phyloP scores from a whole-genome alignment of 2,113 vertebrate species.

The Sander lucioperca region DNA sequence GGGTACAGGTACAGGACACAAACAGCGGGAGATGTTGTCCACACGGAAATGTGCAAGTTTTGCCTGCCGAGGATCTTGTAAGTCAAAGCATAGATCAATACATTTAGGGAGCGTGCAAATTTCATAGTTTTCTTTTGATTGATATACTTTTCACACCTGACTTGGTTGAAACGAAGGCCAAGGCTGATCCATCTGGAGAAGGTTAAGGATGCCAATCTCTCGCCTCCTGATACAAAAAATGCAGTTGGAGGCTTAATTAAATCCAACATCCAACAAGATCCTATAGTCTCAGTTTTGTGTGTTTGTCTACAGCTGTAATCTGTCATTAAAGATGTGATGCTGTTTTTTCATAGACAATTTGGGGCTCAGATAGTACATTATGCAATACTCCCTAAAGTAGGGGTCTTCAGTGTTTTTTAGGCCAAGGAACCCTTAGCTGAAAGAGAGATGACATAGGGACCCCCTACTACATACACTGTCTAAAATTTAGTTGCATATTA shows the following conservation, averaged over 20 bases:
- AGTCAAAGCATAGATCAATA: background rate
- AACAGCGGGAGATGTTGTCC: background rate
- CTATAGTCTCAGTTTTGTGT: background rate
- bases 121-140: background rate
- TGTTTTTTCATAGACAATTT: background rate
- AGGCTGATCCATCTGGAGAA: background rate
- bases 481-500: no score
- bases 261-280: background rate
- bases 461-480: no score
- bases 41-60: background rate
- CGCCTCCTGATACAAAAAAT: background rate
- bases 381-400: background rate
- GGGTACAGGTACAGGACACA: no score
- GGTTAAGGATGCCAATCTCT: background rate
- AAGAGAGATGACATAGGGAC: no score
- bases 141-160: background rate
- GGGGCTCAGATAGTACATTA: background rate
- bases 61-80: background rate
- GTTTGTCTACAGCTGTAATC: background rate
- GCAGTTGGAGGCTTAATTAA: background rate
- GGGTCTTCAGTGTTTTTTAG: no score
- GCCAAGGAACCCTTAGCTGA: no score
- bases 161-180: background rate
- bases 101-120: background rate
- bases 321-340: background rate